phyloP scores from a whole-genome alignment of 2,113 vertebrate species.

The Saguinus midas region DNA sequence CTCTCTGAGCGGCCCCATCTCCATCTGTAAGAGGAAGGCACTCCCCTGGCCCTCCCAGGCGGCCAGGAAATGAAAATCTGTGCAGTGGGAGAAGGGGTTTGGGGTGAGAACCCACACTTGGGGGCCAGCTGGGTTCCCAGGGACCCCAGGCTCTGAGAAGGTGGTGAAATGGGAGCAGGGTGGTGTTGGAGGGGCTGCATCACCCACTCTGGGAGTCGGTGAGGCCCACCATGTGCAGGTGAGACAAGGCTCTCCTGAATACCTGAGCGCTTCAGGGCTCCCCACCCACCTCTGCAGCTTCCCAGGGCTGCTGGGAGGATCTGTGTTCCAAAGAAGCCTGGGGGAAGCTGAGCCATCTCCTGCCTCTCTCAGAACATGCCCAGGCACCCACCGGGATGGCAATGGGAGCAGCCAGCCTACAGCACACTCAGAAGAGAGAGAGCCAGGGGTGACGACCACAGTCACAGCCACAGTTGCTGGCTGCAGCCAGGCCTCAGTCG shows the following conservation, averaged over 20 bases:
- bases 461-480: neutral
- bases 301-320: neutral
- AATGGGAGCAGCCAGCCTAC: neutral
- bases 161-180: neutral
- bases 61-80: neutral
- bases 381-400: rapidly evolving
- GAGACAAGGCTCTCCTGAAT: neutral
- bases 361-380: rapidly evolving
- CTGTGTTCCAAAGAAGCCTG: rapidly evolving
- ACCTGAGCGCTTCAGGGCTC: neutral
- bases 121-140: neutral
- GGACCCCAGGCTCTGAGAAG: neutral
- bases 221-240: rapidly evolving
- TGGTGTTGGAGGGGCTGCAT: too few species aligned
- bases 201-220: rapidly evolving
- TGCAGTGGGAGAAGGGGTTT: neutral
- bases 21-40: too few species aligned
- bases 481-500: neutral
- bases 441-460: rapidly evolving
- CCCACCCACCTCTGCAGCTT: neutral
- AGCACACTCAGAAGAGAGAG: rapidly evolving
- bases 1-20: too few species aligned
- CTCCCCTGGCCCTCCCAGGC: too few species aligned
- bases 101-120: neutral
- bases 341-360: neutral